phyloP scores from a whole-genome alignment of 2,113 vertebrate genomes.

The Naja naja region DNA sequence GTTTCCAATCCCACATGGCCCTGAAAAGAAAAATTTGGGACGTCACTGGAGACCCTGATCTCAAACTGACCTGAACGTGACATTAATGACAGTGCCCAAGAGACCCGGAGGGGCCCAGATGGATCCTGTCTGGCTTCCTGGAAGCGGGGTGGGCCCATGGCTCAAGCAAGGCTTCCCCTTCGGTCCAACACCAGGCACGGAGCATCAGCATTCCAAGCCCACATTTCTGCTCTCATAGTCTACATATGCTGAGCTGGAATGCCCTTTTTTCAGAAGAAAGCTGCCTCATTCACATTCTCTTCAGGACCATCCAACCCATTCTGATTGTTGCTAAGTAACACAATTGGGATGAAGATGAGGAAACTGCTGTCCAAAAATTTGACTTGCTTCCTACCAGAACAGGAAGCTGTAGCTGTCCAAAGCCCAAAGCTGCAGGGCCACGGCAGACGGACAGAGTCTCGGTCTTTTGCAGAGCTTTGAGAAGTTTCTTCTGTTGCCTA shows the following conservation, averaged over 20 bases:
- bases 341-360: background rate
- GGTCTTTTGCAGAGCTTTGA: conserved; percentile 72
- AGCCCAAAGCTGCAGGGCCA: background rate
- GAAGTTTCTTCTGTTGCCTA: conserved; percentile 84
- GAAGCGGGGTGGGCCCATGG: background rate
- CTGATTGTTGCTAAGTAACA: background rate
- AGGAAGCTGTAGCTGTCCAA: conserved; percentile 30
- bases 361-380: background rate
- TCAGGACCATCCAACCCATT: background rate
- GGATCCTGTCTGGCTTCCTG: background rate
- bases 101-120: background rate
- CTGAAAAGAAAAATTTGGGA: background rate
- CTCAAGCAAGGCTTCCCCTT: background rate
- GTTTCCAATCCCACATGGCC: background rate
- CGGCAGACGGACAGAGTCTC: conserved; percentile 61
- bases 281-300: background rate
- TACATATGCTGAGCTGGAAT: too few relatives aligned
- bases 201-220: background rate
- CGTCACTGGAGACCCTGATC: too few relatives aligned
- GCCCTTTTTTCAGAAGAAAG: too few relatives aligned
- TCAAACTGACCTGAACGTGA: background rate
- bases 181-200: too few relatives aligned
- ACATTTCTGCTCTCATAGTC: background rate
- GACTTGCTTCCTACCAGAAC: conserved; percentile 33
- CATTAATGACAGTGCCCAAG: too few relatives aligned